phyloP scores from a whole-genome alignment of 1,140 invertebrate species.

The Leptonema lineaticorne region DNA sequence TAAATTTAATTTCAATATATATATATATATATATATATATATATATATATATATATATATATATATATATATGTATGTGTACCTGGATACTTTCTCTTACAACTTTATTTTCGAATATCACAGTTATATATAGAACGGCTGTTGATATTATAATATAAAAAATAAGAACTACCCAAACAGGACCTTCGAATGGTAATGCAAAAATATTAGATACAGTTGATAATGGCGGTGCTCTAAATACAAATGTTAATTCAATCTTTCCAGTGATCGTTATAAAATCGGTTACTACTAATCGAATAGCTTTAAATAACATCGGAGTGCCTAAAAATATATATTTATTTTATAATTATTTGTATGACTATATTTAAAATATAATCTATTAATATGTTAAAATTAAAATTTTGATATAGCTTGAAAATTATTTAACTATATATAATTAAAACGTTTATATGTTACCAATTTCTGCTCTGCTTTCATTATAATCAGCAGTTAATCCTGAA shows the following conservation, averaged over 20 bases:
- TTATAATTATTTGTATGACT: no score
- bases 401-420: neutral
- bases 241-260: conserved; percentile 58
- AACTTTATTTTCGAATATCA: conserved; percentile 52
- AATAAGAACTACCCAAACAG: conserved; percentile 61
- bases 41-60: no score
- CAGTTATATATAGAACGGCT: conserved; percentile 48
- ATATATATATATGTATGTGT: no score
- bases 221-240: conserved; percentile 65
- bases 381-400: neutral
- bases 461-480: conserved; percentile 34
- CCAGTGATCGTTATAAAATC: conserved; percentile 66
- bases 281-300: conserved; percentile 53
- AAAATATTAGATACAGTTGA: conserved; percentile 65
- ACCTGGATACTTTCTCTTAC: no score
- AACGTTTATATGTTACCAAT: conserved; percentile 41
- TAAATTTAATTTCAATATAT: no score
- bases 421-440: neutral
- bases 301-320: conserved; percentile 50
- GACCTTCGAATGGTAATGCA: conserved; percentile 59
- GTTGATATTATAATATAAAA: conserved; percentile 49
- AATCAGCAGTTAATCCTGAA: conserved; percentile 49
- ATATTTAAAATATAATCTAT: no score
- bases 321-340: neutral
- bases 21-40: no score